Percentiles rank a stretch among this genome's conserved stretches.
These are phyloP conservation scores for Agelas oroides DNA, from an alignment of 37 sponge, comb jelly and placozoan species.

Conservation along the genomic window DNA sequence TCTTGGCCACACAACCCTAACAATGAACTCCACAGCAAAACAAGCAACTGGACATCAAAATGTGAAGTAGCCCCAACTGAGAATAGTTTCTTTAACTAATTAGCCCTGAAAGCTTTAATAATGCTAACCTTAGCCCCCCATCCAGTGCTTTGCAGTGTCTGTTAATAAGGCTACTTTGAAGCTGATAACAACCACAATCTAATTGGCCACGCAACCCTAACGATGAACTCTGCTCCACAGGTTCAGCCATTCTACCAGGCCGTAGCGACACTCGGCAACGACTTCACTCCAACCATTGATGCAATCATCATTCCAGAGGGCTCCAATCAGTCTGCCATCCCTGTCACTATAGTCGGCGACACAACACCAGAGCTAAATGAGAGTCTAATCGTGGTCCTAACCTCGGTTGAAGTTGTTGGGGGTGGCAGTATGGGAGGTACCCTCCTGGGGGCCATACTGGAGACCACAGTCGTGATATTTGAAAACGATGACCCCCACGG, in stretches of 20 bases:
- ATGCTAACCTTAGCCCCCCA: background rate
- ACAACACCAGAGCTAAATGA: slow-evolving; percentile 82
- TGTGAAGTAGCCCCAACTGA: too few species aligned
- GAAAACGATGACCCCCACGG: slow-evolving; percentile 86
- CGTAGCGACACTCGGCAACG: slow-evolving; percentile 51
- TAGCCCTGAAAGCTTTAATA: too few species aligned
- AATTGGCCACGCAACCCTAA: too few species aligned
- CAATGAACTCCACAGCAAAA: too few species aligned
- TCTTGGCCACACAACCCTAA: too few species aligned
- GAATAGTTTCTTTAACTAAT: too few species aligned
- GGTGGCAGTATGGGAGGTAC: background rate
- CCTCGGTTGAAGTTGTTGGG: slow-evolving; percentile 42
- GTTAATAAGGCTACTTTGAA: too few species aligned
- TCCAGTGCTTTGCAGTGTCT: too few species aligned
- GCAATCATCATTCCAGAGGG: slow-evolving; percentile 61
- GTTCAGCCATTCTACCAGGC: slow-evolving; percentile 41
- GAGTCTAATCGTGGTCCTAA: slow-evolving; percentile 55
- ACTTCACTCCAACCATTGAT: slow-evolving; percentile 46
- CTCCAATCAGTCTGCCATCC: slow-evolving; percentile 15
- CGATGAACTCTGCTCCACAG: slow-evolving; percentile 26
- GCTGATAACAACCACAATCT: too few species aligned
- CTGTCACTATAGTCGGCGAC: slow-evolving; percentile 68
- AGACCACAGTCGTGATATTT: slow-evolving; percentile 51
- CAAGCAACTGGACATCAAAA: too few species aligned
- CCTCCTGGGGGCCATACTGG: slow-evolving; percentile 37